Base-by-base conservation (phyloP, 1,140 invertebrate species). In the Campodea augens region DNA sequence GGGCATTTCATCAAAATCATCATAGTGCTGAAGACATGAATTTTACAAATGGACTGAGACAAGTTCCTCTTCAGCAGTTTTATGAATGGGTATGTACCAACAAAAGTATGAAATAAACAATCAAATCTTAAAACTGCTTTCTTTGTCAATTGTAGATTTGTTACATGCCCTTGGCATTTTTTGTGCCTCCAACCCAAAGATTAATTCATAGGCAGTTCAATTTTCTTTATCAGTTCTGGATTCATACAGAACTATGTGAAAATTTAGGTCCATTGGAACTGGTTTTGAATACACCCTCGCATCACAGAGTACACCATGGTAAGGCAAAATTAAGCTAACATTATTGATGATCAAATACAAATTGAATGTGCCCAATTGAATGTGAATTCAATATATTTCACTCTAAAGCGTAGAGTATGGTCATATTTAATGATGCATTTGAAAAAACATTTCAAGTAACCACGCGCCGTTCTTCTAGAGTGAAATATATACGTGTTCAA, bases 11-110 rank as follows among this genome's bases (percentile, higher is more conserved):
- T 65, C 89, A 95, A 65, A 86, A 90, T 1, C 91, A 96, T 61
- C 91, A 96, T 55, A 92, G 86, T 55, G 90, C 87, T 13, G 90
- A 96, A 62, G 88, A 95, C 55, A 95, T 88, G 62, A 93, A 93
- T 65, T 68, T 93, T 53, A 76, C 81, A 12, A 85, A 89, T 24
- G 86, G 85, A 1, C 66, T 91, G 43, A 59, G 88, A 24, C 88
- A 93, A 59, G 86, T 85, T 0, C 54, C 78, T 1, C 56, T 90
- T 19, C 85, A 90, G 59, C 73, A 74, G 41, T 87, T 81, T 73
- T 77, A 75, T 57, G 77, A 75, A 45, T 86, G 82, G 70, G 83
- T 87, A 70, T 76, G 76, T 73, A 51, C 37, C n/a, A n/a, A n/a
- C n/a, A n/a, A n/a, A n/a, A n/a, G n/a, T n/a, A n/a, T n/a, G n/a